Percentiles rank a stretch among this genome's conserved stretches.
Evolutionary conservation across 1,140 invertebrate genomes (phyloP).

Genomic region (Drosophila takahashii): DNA sequence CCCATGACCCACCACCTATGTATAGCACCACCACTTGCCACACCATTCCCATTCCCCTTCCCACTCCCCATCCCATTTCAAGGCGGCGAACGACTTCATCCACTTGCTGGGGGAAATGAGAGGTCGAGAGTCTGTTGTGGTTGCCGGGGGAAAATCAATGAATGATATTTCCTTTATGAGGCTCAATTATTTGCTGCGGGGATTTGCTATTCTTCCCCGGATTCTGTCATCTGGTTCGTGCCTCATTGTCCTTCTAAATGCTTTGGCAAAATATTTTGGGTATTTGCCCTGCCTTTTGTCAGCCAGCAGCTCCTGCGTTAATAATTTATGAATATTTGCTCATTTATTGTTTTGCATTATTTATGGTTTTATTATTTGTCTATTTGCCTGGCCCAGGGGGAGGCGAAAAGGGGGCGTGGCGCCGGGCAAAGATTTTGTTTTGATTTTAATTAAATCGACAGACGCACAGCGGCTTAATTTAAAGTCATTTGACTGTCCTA

Average conservation of each 20-base stretch:
- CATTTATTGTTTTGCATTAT: constrained; percentile 82
- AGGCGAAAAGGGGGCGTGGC: constrained; percentile 3
- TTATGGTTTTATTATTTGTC: constrained; percentile 77
- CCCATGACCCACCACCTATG: constrained; percentile 16
- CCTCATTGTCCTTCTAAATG: constrained; percentile 82
- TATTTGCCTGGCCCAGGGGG: constrained; percentile 24
- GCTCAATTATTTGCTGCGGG: constrained; percentile 84
- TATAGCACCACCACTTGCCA: constrained; percentile 7
- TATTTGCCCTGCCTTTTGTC: constrained; percentile 70
- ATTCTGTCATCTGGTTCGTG: constrained; percentile 66
- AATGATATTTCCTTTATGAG: constrained; percentile 82
- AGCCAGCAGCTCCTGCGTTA: constrained; percentile 48
- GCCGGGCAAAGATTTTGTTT: constrained; percentile 72
- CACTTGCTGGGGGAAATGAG: constrained; percentile 53
- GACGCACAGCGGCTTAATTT: constrained; percentile 71
- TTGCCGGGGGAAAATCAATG: constrained; percentile 73
- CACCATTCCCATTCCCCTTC: constrained; percentile 6
- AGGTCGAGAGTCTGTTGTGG: constrained; percentile 24
- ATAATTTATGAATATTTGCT: constrained; percentile 83
- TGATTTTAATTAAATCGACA: constrained; percentile 81
- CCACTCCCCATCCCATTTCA: constrained; percentile 4
- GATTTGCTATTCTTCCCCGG: constrained; percentile 74
- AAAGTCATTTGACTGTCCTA: constrained; percentile 69
- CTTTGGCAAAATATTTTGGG: constrained; percentile 81
- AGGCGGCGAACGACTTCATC: constrained; percentile 44